phyloP scores from a whole-genome alignment of 2,113 vertebrate genomes.

The Serilophus lunatus region DNA sequence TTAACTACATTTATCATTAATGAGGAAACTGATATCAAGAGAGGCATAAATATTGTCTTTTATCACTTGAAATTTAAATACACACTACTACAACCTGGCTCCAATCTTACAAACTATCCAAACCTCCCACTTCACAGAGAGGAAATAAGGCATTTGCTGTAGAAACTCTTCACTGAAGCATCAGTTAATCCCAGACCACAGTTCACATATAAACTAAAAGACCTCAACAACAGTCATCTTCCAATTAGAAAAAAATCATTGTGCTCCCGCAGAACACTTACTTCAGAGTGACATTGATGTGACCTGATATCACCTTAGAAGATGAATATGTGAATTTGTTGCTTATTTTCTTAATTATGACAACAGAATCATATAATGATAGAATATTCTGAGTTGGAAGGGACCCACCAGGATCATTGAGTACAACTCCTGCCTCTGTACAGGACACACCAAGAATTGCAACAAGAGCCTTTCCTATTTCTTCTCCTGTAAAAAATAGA shows the following conservation, averaged over 20 bases:
- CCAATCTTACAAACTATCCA: neutral
- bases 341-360: neutral
- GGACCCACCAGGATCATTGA: neutral
- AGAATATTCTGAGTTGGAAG: neutral
- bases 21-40: neutral
- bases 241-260: neutral
- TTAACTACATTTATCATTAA: neutral
- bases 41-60: neutral
- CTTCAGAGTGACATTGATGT: neutral
- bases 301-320: neutral
- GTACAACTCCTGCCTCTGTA: fast-evolving
- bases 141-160: neutral
- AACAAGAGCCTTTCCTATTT: neutral
- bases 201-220: neutral
- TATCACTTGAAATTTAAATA: neutral
- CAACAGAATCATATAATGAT: neutral
- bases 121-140: too few relatives aligned
- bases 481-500: neutral
- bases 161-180: neutral
- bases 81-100: neutral
- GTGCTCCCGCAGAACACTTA: neutral
- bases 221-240: neutral
- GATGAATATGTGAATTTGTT: neutral
- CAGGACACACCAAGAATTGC: too few relatives aligned
- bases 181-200: neutral